Conservation (phyloP, 2,888 invertebrate species). For the Thereva unica region DNA sequence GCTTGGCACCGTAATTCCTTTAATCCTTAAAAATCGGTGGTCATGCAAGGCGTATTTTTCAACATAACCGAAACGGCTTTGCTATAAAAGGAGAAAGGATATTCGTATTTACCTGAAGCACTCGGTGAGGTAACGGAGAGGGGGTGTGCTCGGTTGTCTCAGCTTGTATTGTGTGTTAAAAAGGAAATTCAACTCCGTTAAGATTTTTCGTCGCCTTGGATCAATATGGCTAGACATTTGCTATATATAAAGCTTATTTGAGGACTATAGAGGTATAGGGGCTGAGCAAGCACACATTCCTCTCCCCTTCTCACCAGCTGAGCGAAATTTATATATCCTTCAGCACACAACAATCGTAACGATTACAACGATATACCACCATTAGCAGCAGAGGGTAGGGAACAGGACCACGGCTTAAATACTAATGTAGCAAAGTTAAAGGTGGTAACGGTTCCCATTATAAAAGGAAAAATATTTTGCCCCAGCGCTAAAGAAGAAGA, state of each 20-base stretch:
- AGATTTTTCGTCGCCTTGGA: conserved; percentile 36
- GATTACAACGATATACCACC: too few species aligned
- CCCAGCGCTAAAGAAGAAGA: too few species aligned
- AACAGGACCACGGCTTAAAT: too few species aligned
- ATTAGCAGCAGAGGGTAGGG: too few species aligned
- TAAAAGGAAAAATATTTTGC: too few species aligned
- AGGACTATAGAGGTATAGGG: conserved; percentile 12
- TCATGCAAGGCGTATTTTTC: background rate
- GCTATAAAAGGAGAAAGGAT: conserved; percentile 6
- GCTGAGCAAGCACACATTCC: conserved; percentile 13
- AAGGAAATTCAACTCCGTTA: conserved; percentile 24
- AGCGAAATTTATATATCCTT: background rate
- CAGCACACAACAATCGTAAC: too few species aligned
- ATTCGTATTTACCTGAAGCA: conserved; percentile 3
- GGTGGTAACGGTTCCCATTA: too few species aligned
- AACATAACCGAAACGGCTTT: conserved; percentile 1
- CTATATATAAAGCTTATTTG: conserved; percentile 31
- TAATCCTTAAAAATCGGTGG: too few species aligned
- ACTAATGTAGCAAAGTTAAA: too few species aligned
- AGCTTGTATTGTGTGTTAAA: conserved; percentile 24
- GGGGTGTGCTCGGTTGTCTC: conserved; percentile 9
- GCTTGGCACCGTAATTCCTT: conserved; percentile 6
- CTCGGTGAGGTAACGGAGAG: background rate
- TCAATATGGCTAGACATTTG: conserved; percentile 44
- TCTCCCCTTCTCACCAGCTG: background rate